phyloP scores from a whole-genome alignment of 2,113 vertebrate species.

The Loxodonta africana region DNA sequence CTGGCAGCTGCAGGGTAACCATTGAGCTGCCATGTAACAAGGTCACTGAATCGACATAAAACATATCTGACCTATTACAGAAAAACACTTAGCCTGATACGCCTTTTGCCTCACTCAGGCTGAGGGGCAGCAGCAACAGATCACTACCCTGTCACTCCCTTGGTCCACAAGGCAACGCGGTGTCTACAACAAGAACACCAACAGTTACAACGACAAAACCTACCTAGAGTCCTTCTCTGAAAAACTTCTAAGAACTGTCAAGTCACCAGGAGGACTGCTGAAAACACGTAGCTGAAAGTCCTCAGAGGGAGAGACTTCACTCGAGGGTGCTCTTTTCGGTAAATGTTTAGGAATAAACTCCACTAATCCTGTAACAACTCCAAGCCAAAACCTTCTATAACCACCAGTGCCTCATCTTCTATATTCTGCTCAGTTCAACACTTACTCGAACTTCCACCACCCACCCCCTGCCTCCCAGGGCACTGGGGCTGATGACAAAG shows the following conservation, averaged over 20 bases:
- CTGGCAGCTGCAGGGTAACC: constrained; percentile 83
- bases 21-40: constrained; percentile 75
- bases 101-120: background rate
- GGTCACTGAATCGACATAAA: constrained; percentile 78
- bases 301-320: background rate
- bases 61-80: constrained; percentile 66
- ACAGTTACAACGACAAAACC: background rate
- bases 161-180: background rate
- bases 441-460: background rate
- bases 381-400: background rate
- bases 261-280: background rate
- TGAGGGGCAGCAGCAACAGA: background rate
- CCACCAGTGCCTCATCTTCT: background rate
- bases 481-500: background rate
- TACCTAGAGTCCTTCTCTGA: background rate
- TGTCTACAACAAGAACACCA: background rate
- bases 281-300: background rate
- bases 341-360: background rate
- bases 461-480: background rate
- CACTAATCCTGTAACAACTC: background rate
- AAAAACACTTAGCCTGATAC: background rate
- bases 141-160: background rate
- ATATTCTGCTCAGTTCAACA: background rate
- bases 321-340: background rate
- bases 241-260: background rate